Conservation (phyloP, 2,888 invertebrate species). For the Bembecia ichneumoniformis region DNA sequence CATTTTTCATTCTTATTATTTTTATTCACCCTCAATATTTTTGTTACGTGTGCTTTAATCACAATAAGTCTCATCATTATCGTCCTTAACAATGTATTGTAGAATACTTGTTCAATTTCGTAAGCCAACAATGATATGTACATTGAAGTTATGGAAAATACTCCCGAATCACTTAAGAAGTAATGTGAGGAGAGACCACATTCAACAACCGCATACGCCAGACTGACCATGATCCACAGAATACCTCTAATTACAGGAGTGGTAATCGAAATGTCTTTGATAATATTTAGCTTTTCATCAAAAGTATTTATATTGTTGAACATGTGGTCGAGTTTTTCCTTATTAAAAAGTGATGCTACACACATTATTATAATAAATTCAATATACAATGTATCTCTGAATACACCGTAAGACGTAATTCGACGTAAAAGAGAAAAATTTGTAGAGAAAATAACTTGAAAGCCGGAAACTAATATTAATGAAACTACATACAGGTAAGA, state of each 20-base stretch:
- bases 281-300: conserved; percentile 34
- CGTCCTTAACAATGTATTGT: conserved; percentile 26
- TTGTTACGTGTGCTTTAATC: conserved; percentile 35
- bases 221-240: conserved; percentile 13
- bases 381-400: conserved; percentile 21
- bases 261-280: conserved; percentile 20
- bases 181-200: neutral
- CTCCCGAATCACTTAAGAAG: neutral
- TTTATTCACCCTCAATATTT: conserved; percentile 19
- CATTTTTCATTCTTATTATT: conserved; percentile 13
- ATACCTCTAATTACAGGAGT: conserved; percentile 15
- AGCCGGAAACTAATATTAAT: conserved; percentile 4
- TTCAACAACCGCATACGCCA: neutral
- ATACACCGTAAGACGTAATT: conserved; percentile 21
- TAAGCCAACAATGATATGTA: conserved; percentile 17
- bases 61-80: conserved; percentile 32
- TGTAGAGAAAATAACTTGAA: too few relatives aligned
- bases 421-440: too few relatives aligned
- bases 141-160: neutral
- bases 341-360: conserved; percentile 21
- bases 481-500: conserved; percentile 16
- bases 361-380: conserved; percentile 30
- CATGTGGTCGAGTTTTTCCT: conserved; percentile 22
- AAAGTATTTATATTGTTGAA: conserved; percentile 30
- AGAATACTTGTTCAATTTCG: conserved; percentile 39